phyloP scores from a whole-genome alignment of 2,888 invertebrate genomes.

The Matsumyia berberina region DNA sequence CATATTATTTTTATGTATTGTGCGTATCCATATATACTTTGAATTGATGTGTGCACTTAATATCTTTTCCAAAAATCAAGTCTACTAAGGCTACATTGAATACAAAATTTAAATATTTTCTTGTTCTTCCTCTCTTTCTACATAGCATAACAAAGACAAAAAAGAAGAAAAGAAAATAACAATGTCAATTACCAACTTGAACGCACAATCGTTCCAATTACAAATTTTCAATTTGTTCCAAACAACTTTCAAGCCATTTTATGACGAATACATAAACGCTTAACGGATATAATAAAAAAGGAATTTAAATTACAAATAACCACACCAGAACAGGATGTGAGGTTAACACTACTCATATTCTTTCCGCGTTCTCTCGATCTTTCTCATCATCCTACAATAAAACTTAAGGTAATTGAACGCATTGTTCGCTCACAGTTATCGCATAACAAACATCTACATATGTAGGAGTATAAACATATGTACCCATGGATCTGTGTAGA shows the following conservation, averaged over 20 bases:
- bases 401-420: slow-evolving; percentile 43
- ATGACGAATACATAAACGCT: slow-evolving; percentile 2
- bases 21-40: too few species aligned
- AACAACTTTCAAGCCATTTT: slow-evolving; percentile 1
- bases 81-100: not conserved
- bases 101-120: not conserved
- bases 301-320: slow-evolving; percentile 28
- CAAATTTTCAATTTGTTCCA: not conserved
- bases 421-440: slow-evolving; percentile 37
- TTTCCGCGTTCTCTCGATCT: slow-evolving; percentile 55
- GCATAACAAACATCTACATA: slow-evolving; percentile 24
- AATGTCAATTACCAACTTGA: not conserved
- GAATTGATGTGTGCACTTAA: too few species aligned
- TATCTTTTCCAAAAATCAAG: not conserved
- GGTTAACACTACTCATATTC: slow-evolving; percentile 33
- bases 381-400: slow-evolving; percentile 26
- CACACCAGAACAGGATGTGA: slow-evolving; percentile 38
- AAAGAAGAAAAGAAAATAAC: not conserved
- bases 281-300: slow-evolving; percentile 22
- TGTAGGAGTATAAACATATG: too few species aligned
- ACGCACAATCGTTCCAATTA: slow-evolving; percentile 4
- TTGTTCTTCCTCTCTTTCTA: not conserved
- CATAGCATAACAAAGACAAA: not conserved
- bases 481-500: too few species aligned
- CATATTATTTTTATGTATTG: not conserved